Conservation (phyloP, 2,888 invertebrate genomes). For the Rhimphoctona megacephalus region DNA sequence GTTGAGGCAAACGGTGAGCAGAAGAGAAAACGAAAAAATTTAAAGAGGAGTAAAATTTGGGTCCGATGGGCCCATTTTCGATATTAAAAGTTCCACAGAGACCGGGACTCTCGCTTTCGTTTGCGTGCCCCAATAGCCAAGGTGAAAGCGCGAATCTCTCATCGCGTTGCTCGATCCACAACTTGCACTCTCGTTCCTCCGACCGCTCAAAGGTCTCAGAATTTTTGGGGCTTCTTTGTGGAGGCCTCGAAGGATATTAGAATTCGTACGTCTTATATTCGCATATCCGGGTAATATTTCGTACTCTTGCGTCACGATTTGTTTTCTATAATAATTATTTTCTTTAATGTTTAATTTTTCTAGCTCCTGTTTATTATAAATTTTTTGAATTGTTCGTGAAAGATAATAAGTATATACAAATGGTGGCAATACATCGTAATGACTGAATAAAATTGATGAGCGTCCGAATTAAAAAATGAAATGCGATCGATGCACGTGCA, state of each 20-base stretch:
- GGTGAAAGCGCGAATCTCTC: slow-evolving; percentile 37
- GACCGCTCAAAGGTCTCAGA: neutral
- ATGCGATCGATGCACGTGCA: neutral
- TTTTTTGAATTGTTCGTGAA: neutral
- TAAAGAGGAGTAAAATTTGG: slow-evolving; percentile 51
- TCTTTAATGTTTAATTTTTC: neutral
- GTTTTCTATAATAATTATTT: neutral
- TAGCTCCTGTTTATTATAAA: neutral
- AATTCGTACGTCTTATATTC: neutral
- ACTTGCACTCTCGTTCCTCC: slow-evolving; percentile 72
- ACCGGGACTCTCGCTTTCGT: slow-evolving; percentile 65
- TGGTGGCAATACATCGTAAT: neutral
- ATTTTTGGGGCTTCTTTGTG: neutral
- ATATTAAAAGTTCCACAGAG: slow-evolving; percentile 8
- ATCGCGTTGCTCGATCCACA: slow-evolving; percentile 38
- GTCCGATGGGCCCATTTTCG: slow-evolving; percentile 50
- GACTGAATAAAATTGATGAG: neutral
- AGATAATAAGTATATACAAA: neutral
- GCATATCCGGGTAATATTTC: neutral
- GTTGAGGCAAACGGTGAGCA: slow-evolving; percentile 18
- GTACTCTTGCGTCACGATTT: neutral
- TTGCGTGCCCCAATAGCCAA: slow-evolving; percentile 62
- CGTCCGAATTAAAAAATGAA: neutral
- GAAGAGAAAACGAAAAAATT: slow-evolving; percentile 27
- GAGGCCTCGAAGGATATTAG: neutral